phyloP scores from a whole-genome alignment of 1,140 invertebrate species.

The Belonocnema kinseyi region DNA sequence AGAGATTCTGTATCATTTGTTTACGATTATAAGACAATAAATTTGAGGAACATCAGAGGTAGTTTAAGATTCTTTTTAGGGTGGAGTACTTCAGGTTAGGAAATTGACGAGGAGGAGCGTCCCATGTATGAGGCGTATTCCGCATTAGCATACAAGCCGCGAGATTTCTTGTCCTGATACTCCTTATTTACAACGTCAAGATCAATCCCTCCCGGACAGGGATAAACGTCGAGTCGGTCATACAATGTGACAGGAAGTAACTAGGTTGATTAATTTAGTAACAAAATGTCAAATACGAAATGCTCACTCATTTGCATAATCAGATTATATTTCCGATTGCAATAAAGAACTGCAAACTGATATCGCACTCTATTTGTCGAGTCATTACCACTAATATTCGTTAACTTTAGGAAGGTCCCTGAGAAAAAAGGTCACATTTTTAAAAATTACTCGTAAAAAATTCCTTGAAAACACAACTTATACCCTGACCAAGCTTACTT shows the following conservation, averaged over 20 bases:
- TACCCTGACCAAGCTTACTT: too few relatives aligned
- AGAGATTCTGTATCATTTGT: not conserved
- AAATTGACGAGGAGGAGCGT: not conserved
- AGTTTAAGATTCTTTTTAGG: not conserved
- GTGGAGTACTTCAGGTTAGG: too few relatives aligned
- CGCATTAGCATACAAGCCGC: conserved; percentile 52
- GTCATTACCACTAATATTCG: too few relatives aligned
- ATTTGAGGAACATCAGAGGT: not conserved
- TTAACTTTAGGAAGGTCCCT: too few relatives aligned
- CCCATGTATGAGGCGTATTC: not conserved
- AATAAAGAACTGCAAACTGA: not conserved
- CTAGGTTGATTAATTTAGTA: not conserved
- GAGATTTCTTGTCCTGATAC: conserved; percentile 40
- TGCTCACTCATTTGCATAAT: not conserved
- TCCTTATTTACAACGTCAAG: conserved; percentile 51
- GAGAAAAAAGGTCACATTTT: too few relatives aligned
- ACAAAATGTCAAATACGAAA: not conserved
- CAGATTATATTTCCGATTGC: not conserved
- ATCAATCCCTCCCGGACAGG: conserved; percentile 34
- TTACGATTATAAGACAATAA: not conserved
- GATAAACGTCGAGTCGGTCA: conserved; percentile 3
- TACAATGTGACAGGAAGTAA: conserved; percentile 9
- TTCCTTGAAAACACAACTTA: too few relatives aligned
- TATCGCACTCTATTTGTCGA: too few relatives aligned
- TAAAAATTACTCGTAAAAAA: too few relatives aligned